These are phyloP conservation scores for Cryptotermes secundus DNA, from an alignment of 1,140 invertebrate genomes.

Conservation along the genomic window DNA sequence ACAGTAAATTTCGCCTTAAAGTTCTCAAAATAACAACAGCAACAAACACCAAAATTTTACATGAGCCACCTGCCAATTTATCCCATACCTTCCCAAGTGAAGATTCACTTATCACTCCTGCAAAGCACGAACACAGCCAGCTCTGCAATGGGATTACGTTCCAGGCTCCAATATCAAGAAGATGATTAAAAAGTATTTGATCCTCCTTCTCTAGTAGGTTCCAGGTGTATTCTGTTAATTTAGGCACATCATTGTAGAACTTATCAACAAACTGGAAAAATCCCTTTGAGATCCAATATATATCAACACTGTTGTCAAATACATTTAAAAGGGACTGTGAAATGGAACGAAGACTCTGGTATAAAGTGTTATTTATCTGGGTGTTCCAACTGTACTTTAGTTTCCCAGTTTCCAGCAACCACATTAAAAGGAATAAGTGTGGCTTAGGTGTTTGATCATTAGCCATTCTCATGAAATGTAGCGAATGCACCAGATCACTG, in stretches of 20 bases:
- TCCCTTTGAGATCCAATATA: conserved; percentile 50
- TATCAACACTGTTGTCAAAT: conserved; percentile 45
- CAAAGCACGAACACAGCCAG: conserved; percentile 81
- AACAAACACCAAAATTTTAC: conserved; percentile 77
- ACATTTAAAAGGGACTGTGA: conserved; percentile 45
- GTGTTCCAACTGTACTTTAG: conserved; percentile 59
- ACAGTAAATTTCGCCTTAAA: conserved; percentile 62
- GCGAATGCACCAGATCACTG: conserved; percentile 68
- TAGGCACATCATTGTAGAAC: conserved; percentile 39
- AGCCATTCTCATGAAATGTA: conserved; percentile 63
- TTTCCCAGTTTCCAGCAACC: conserved; percentile 66
- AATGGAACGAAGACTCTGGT: conserved; percentile 38
- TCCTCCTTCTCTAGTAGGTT: conserved; percentile 44
- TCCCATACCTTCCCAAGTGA: conserved; percentile 85
- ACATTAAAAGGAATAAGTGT: conserved; percentile 71
- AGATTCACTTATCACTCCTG: conserved; percentile 71
- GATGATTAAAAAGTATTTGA: conserved; percentile 38
- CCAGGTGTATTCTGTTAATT: conserved; percentile 40
- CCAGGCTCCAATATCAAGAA: conserved; percentile 22
- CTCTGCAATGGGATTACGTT: conserved; percentile 27
- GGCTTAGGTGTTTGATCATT: conserved; percentile 57
- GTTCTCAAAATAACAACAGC: conserved; percentile 71
- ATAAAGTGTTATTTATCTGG: conserved; percentile 21
- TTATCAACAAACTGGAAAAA: conserved; percentile 45
- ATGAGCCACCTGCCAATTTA: conserved; percentile 80